Evolutionary conservation across 2,113 vertebrate species (phyloP), one percentile per base, ranked within the genome.

Genomic region (Lagopus leucura): DNA sequence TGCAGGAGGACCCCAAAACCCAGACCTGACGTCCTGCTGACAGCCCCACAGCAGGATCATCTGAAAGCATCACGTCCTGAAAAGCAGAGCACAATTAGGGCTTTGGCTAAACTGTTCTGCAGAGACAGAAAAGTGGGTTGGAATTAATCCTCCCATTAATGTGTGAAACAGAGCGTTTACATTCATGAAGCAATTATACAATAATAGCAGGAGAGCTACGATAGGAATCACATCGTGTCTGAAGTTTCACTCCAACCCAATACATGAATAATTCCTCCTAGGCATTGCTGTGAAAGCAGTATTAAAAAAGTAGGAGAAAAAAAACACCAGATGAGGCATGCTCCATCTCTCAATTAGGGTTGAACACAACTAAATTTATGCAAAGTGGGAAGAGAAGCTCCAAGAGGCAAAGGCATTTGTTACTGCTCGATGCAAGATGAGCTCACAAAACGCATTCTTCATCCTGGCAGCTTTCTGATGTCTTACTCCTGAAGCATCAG

Each of bases 361-460:
- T 40, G 66, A 90, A 65, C 27, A 10, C 78, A 66, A 65, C 93
- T 86, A 81, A 90, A 94, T 95, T 89, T 88, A 89, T 47, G 76
- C 87, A 32, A 80, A 92, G 93, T 83, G 89, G 93, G 92, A 90
- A 86, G 87, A 91, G 88, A 60, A 92, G 87, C 95, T 89, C 19
- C 52, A 91, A 71, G 93, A 92, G 87, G 75, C 89, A 87, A 55
- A 82, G 89, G 38, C 61, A 65, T 94, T 92, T 88, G 87, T 83
- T 85, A 64, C 10, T 8, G 64, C 91, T 81, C 67, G 0, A 47
- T 7, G 74, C 10, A 1, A 55, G 92, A 93, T 79, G 92, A 94
- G 75, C 73, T 78, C 87, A 76, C 87, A 64, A 27, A 75, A 73
- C 71, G 8, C 43, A 16, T 43, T 60, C 84, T 89, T 73, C 74